phyloP scores from a whole-genome alignment of 1,140 invertebrate genomes.

The Micrasema minimum region DNA sequence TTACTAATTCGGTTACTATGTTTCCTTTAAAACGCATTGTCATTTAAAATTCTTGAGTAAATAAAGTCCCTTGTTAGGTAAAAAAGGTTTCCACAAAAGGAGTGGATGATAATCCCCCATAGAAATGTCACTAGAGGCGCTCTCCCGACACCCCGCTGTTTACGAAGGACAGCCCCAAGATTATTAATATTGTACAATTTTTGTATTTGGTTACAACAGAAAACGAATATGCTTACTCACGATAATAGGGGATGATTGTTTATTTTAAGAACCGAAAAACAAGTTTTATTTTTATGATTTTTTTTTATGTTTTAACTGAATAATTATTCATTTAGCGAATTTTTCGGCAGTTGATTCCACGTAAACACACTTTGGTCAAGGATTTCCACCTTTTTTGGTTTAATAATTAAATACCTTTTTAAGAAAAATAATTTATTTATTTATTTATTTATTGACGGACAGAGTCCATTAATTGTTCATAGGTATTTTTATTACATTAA shows the following conservation, averaged over 20 bases:
- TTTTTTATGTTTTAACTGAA: too few species aligned
- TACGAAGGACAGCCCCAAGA: not conserved
- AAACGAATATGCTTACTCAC: not conserved
- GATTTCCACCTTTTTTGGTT: too few species aligned
- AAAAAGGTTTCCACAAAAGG: conserved; percentile 18
- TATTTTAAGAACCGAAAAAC: not conserved
- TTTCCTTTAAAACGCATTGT: conserved; percentile 6
- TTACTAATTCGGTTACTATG: conserved; percentile 21
- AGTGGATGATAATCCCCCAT: conserved; percentile 16
- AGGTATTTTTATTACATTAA: too few species aligned
- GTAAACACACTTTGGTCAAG: too few species aligned
- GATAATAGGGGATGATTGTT: not conserved
- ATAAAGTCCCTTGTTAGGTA: conserved; percentile 3
- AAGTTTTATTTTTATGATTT: not conserved
- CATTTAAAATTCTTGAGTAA: conserved; percentile 22
- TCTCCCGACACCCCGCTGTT: conserved; percentile 16
- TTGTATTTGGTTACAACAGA: not conserved
- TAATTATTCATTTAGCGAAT: too few species aligned
- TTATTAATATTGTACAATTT: not conserved
- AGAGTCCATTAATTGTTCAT: too few species aligned
- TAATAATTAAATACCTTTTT: too few species aligned
- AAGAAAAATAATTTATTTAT: too few species aligned
- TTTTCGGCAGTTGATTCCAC: too few species aligned
- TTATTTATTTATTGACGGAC: too few species aligned
- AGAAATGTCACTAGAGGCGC: conserved; percentile 18